phyloP scores from a whole-genome alignment of 1,140 invertebrate species.

The Stegodyphus mimosarum region DNA sequence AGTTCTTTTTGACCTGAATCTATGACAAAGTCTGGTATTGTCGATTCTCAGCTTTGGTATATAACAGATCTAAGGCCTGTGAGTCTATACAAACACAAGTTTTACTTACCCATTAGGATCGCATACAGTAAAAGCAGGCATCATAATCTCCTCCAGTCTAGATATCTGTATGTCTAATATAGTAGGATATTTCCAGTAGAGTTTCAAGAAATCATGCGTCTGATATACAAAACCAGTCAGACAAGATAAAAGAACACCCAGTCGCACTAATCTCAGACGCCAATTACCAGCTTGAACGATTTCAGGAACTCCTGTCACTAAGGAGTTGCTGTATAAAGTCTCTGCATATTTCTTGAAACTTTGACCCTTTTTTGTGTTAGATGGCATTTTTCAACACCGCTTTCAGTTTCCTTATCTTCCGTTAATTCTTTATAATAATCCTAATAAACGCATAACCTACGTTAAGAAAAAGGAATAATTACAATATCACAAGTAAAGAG shows the following conservation, averaged over 20 bases:
- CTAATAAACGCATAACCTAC: no score
- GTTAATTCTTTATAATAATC: no score
- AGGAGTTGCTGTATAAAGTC: conserved; percentile 1
- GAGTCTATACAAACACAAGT: no score
- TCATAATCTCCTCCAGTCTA: conserved; percentile 3
- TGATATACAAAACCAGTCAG: not conserved
- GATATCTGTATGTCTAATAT: not conserved
- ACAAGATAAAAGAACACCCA: conserved; percentile 1
- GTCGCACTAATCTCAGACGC: not conserved
- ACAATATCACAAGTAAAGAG: no score
- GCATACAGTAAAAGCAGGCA: conserved; percentile 8
- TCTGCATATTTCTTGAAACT: not conserved
- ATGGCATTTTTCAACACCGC: no score
- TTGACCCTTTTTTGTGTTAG: not conserved
- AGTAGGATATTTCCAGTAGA: not conserved
- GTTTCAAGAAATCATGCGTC: not conserved
- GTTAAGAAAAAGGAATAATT: no score
- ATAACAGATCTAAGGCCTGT: no score
- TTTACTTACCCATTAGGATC: not conserved
- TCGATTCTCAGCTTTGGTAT: no score
- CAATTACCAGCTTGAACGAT: not conserved
- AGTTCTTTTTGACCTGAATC: no score
- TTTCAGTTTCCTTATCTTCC: no score
- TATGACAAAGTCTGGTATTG: no score
- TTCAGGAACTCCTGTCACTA: conserved; percentile 10